Base-by-base conservation (phyloP, 2,113 vertebrate species). In the Cavia porcellus region DNA sequence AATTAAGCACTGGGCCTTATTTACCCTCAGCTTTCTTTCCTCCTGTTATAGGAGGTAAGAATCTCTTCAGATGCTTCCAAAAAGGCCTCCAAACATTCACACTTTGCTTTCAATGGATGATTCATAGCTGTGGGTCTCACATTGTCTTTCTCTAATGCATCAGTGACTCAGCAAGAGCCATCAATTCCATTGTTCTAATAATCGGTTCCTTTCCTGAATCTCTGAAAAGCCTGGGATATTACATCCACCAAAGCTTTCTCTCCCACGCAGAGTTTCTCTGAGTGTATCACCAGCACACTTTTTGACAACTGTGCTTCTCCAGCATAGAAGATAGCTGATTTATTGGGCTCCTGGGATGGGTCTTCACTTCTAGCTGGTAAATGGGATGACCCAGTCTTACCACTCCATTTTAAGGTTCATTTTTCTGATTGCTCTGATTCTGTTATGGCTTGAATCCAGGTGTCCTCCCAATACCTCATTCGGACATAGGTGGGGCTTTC, bases 141-240 rank as follows among this genome's bases (percentile, higher is more conserved):
- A n/a, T 9, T 80, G 81, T 87, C 70, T 89, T 89, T 88, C 64
- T 93, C 45, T 72, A 86, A 86, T 15, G 59, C 61, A 42, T 92
- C 42, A 72, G 1, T 74, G 61, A 92, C 55, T 96, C 93, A 74
- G 30, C 45, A 24, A 80, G 47, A 61, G 42, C 85, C 62, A 47
- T 75, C 42, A 42, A 28, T 35, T 22, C 35, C 61, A 28, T 80
- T 74, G 68, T 96, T 95, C 80, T 61, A 72, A 59, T 14, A 77
- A 86, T 61, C n/a, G 68, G 35, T 38, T 72, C 47, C 55, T 87
- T 86, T 72, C 30, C 9, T 24, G 74, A 47, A 42, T 68, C 64
- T 83, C 79, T 52, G 64, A 64, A 72, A 92, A 95, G 38, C 84
- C 61, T 70, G 68, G 15, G 42, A 5, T 72, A 15, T 42, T n/a